Evolutionary conservation across 2,113 vertebrate species (phyloP), one percentile per base, ranked within the genome.

Genomic region (Lepus americanus): DNA sequence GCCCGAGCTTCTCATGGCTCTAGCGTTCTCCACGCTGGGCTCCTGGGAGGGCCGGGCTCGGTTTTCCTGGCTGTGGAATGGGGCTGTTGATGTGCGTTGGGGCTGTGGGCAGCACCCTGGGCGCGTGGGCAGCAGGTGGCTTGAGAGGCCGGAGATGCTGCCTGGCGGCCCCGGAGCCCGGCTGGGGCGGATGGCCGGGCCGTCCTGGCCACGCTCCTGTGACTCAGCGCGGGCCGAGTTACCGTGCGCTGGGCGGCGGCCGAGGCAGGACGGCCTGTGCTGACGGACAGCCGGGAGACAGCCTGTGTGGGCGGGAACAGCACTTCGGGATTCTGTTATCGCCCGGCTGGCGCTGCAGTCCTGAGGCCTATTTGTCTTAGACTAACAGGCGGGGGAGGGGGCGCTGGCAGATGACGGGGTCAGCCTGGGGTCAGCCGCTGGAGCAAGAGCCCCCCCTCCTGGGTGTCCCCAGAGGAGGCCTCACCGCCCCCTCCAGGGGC

Each of bases 261-360:
- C 20, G 91, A 97, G 92, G 97, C 97, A 96, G 98, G 97, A 97
- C 66, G 0, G 97, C 96, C 94, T 6, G 84, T 95, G 96, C 97
- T 87, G 97, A 96, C 61, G 98, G 98, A 93, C 67, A 87, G 92
- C 96, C 66, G 92, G 94, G 95, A 97, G 97, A 97, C 95, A 0
- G 95, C 93, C 72, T 98, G 98, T 97, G 98, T 98, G 98, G 98
- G 98, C 98, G 98, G 98, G 97, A 98, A 98, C 98, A 97, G 98
- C 97, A 98, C 98, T 96, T 97, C 98, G 98, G 97, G 97, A 93
- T 98, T 98, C 94, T 84, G 95, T 98, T 98, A 98, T 98, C 98
- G 0, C 87, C 96, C 19, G 55, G 55, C 98, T 66, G 96, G 97
- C 78, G 83, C 69, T 83, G 95, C 95, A 39, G 1, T 95, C 11